A percentile compares a stretch with the other conserved stretches of the same genome.
phyloP scores from a whole-genome alignment of 1,140 invertebrate genomes.

The Dendrolimus kikuchii region DNA sequence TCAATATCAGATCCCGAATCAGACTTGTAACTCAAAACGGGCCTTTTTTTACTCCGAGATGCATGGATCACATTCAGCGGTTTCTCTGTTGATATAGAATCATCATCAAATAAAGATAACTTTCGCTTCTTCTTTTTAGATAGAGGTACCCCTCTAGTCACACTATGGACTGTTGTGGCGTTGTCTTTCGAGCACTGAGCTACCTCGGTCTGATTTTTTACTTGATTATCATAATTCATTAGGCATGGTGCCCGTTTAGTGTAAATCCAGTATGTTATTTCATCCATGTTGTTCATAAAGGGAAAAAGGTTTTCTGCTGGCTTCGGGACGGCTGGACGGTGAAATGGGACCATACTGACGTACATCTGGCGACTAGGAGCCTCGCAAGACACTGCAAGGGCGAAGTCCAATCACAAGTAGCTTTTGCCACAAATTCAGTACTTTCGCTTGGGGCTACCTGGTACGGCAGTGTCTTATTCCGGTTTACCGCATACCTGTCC shows the following conservation, averaged over 20 bases:
- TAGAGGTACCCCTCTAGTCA: slow-evolving; percentile 25
- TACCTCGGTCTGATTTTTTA: slow-evolving; percentile 41
- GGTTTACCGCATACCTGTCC: slow-evolving; percentile 24
- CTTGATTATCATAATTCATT: slow-evolving; percentile 46
- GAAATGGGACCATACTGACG: slow-evolving; percentile 9
- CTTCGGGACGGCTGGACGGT: background rate
- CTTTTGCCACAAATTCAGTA: slow-evolving; percentile 19
- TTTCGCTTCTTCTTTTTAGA: slow-evolving; percentile 50
- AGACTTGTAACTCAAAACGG: slow-evolving; percentile 32
- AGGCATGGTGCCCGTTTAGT: slow-evolving; percentile 58
- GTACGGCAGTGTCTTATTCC: slow-evolving; percentile 13
- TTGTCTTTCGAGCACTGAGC: slow-evolving; percentile 39
- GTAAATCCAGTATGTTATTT: slow-evolving; percentile 58
- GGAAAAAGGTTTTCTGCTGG: slow-evolving; percentile 15
- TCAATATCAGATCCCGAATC: slow-evolving; percentile 41
- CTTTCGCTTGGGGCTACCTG: slow-evolving; percentile 26
- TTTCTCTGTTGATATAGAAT: slow-evolving; percentile 39
- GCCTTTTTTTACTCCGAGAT: slow-evolving; percentile 27
- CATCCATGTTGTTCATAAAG: slow-evolving; percentile 64
- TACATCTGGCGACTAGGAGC: slow-evolving; percentile 12
- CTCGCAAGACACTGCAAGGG: slow-evolving; percentile 24
- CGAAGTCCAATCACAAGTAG: slow-evolving; percentile 24
- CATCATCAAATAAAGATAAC: slow-evolving; percentile 40
- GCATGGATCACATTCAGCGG: slow-evolving; percentile 48
- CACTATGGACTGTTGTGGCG: slow-evolving; percentile 28